phyloP scores from a whole-genome alignment of 2,113 vertebrate species.

The Helogale parvula region DNA sequence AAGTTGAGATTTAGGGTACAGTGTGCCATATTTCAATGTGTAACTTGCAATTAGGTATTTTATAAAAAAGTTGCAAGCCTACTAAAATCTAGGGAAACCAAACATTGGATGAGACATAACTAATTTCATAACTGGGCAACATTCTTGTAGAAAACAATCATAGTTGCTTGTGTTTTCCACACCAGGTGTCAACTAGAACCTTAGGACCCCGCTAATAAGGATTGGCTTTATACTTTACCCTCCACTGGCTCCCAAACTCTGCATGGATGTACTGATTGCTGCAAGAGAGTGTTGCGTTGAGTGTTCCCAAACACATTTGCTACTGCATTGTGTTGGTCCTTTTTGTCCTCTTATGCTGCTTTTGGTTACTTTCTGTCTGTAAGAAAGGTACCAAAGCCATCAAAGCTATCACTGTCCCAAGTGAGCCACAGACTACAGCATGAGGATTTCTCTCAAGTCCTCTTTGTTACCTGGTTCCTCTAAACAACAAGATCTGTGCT shows the following conservation, averaged over 20 bases:
- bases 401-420: not conserved
- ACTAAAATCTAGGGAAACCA: constrained; percentile 31
- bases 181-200: not conserved
- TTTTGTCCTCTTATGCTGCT: not conserved
- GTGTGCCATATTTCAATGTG: not conserved
- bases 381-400: not conserved
- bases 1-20: not conserved
- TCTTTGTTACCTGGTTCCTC: not conserved
- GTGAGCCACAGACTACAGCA: not conserved
- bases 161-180: constrained; percentile 17
- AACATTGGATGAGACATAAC: not conserved
- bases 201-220: not conserved
- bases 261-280: not conserved
- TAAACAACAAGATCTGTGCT: not conserved
- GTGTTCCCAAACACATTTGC: not conserved
- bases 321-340: not conserved
- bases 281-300: not conserved
- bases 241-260: not conserved
- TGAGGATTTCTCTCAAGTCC: not conserved
- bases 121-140: not conserved
- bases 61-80: not conserved
- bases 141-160: not conserved
- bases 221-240: not conserved
- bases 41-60: not conserved
- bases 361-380: not conserved